These are phyloP conservation scores for Smutsia temminckii DNA, from an alignment of 2,797 vertebrate species.

Conservation along the genomic window DNA sequence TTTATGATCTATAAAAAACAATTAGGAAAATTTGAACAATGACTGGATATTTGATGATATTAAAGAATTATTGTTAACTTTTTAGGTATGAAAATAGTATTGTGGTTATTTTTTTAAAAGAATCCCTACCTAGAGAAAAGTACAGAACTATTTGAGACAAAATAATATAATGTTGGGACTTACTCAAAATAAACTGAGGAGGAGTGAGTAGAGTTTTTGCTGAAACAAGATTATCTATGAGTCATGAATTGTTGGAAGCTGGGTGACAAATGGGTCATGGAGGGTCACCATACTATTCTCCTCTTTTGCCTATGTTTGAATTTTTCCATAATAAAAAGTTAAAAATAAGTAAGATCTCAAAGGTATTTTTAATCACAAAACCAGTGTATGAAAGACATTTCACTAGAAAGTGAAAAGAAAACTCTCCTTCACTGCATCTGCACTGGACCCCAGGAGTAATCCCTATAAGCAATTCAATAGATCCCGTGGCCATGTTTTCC, in stretches of 20 bases:
- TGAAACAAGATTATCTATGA: not conserved
- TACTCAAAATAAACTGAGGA: slow-evolving; percentile 15
- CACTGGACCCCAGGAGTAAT: fast-evolving
- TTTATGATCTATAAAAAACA: not conserved
- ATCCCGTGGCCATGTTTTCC: not conserved
- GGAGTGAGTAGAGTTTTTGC: not conserved
- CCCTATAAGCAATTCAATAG: no score
- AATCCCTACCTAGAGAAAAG: not conserved
- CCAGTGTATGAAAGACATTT: not conserved
- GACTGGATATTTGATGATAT: not conserved
- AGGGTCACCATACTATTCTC: not conserved
- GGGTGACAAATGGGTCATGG: not conserved
- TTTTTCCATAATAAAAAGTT: slow-evolving; percentile 7
- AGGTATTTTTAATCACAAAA: not conserved
- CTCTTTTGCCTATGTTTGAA: not conserved
- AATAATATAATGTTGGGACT: not conserved
- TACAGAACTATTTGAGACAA: slow-evolving; percentile 1
- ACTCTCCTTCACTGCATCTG: not conserved
- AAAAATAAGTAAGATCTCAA: not conserved
- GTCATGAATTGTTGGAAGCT: slow-evolving; percentile 14
- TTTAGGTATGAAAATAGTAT: not conserved
- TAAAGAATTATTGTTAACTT: not conserved
- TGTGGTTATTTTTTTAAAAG: not conserved
- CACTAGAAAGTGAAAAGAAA: not conserved
- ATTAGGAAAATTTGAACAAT: not conserved